phyloP scores from a whole-genome alignment of 2,888 invertebrate genomes.

The Drosophila longiperda region DNA sequence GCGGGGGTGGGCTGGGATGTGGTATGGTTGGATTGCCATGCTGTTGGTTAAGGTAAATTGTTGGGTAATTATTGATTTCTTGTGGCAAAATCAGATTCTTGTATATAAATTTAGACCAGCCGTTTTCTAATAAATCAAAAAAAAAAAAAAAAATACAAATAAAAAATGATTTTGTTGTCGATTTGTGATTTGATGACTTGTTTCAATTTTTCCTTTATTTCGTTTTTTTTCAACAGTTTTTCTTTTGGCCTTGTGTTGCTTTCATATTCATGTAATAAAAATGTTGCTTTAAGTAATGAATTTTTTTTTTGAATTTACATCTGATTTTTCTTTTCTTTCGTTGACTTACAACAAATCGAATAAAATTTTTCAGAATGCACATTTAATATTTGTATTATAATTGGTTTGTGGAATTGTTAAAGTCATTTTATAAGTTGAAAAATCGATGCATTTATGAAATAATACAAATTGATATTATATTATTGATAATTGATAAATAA shows the following conservation, averaged over 20 bases:
- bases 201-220: not conserved
- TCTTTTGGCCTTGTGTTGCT: not conserved
- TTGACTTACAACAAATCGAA: not conserved
- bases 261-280: not conserved
- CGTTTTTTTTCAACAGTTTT: not conserved
- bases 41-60: constrained; percentile 33
- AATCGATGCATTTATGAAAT: not conserved
- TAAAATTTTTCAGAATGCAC: not conserved
- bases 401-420: not conserved
- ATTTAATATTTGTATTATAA: not conserved
- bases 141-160: not conserved
- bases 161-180: constrained; percentile 2
- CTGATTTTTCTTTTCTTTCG: not conserved
- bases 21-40: constrained; percentile 15
- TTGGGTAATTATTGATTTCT: constrained; percentile 60
- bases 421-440: not conserved
- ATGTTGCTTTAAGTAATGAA: not conserved
- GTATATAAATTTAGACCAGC: constrained; percentile 14
- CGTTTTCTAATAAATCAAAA: constrained; percentile 10
- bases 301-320: not conserved
- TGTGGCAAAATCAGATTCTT: constrained; percentile 18
- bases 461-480: not conserved
- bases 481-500: not conserved
- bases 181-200: constrained; percentile 10
- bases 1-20: not conserved